These are phyloP conservation scores for Dipodomys stephensi DNA, from an alignment of 2,113 vertebrate genomes.

Conservation along the genomic window DNA sequence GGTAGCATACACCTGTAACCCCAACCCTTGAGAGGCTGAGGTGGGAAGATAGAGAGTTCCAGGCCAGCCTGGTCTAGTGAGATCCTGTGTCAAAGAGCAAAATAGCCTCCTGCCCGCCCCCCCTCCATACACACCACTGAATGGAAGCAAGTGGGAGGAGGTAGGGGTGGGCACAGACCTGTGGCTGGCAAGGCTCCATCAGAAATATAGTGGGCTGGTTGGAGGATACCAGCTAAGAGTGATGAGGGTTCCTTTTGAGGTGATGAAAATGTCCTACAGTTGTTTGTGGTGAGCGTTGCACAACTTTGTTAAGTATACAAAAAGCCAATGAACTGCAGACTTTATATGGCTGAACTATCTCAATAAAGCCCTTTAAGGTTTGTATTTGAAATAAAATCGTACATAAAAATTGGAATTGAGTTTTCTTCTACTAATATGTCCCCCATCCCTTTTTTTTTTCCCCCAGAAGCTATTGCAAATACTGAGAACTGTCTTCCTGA, in stretches of 20 bases:
- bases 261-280: not conserved
- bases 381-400: not conserved
- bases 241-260: not conserved
- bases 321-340: not conserved
- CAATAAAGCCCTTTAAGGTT: constrained; percentile 10
- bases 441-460: not conserved
- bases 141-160: not conserved
- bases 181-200: not conserved
- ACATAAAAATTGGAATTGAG: not conserved
- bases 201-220: too few species aligned
- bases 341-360: not conserved
- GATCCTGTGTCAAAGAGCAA: not conserved
- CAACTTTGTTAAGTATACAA: not conserved
- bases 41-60: too few species aligned
- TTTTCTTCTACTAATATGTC: not conserved
- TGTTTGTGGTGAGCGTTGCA: not conserved
- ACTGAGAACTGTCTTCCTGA: not conserved
- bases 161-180: not conserved
- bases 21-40: too few species aligned
- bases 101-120: too few species aligned
- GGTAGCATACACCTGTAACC: too few species aligned
- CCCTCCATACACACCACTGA: not conserved
- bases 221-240: not conserved
- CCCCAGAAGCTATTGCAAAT: not conserved
- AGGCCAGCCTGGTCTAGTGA: too few species aligned